Evolutionary conservation across 2,113 vertebrate species (phyloP).

Genomic region (Merops nubicus): DNA sequence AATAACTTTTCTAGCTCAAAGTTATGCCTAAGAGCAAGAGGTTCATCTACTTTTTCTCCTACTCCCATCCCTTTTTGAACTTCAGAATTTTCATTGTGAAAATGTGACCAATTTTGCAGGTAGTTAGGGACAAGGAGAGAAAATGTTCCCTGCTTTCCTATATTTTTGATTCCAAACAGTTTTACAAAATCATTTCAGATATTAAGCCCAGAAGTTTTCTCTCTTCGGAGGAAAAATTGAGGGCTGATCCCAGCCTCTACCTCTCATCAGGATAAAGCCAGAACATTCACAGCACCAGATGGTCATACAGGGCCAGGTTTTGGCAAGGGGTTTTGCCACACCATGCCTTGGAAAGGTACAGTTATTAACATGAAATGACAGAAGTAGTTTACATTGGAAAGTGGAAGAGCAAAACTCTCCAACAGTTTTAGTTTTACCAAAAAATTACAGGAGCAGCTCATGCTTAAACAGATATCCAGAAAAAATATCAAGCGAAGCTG

Average conservation of each 20-base stretch:
- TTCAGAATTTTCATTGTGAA: neutral
- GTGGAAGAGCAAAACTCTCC: neutral
- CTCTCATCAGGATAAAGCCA: neutral
- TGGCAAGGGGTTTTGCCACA: neutral
- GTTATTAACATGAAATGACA: neutral
- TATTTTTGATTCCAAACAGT: neutral
- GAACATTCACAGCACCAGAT: neutral
- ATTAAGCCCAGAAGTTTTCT: neutral
- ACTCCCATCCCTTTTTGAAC: neutral
- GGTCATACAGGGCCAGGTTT: neutral
- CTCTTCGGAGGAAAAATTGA: neutral
- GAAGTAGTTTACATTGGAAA: neutral
- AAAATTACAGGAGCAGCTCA: neutral
- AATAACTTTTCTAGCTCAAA: neutral
- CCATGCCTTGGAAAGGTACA: neutral
- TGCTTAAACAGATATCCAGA: neutral
- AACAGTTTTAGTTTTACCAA: neutral
- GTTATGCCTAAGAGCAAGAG: neutral
- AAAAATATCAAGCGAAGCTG: neutral
- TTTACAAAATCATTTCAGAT: neutral
- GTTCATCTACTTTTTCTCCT: neutral
- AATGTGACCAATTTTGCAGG: neutral
- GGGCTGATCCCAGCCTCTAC: neutral
- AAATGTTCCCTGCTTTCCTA: neutral
- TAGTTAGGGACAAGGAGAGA: neutral